Conservation (phyloP, 2,888 invertebrate genomes). For the Barypeithes pellucidus region DNA sequence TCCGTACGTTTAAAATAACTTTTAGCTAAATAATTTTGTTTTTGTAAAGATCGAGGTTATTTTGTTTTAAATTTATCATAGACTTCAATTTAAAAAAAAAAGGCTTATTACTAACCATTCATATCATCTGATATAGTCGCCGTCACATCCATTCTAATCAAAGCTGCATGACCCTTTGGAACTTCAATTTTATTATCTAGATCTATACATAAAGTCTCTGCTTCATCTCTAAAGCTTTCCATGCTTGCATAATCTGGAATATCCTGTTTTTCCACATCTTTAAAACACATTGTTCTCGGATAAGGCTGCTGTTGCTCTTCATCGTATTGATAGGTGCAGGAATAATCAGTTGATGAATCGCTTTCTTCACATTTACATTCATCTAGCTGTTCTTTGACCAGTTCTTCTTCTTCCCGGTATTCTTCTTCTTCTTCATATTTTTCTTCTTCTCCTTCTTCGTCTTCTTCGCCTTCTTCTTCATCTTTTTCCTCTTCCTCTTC, state of each 20-base stretch:
- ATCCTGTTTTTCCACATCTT: conserved; percentile 66
- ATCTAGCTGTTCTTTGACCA: background rate
- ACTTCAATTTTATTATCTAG: conserved; percentile 45
- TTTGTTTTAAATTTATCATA: no score
- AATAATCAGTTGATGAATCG: conserved; percentile 63
- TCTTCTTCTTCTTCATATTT: conserved; percentile 36
- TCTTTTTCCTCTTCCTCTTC: conserved; percentile 32
- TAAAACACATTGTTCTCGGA: conserved; percentile 49
- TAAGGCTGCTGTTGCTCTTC: conserved; percentile 55
- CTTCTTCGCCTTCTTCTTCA: conserved; percentile 25
- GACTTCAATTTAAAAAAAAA: no score
- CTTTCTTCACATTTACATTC: conserved; percentile 42
- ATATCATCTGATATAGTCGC: conserved; percentile 37
- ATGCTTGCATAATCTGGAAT: conserved; percentile 67
- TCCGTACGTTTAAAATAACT: no score
- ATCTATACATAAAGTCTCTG: conserved; percentile 28
- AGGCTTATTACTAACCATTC: background rate
- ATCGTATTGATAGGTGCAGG: conserved; percentile 66
- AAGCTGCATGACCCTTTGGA: conserved; percentile 39
- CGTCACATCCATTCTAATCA: conserved; percentile 37
- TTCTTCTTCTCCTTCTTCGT: conserved; percentile 12
- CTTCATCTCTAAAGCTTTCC: conserved; percentile 61
- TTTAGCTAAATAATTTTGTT: no score
- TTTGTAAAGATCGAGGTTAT: no score
- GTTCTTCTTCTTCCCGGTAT: background rate